Conservation (phyloP, 2,113 vertebrate species). For the Percina caprodes region DNA sequence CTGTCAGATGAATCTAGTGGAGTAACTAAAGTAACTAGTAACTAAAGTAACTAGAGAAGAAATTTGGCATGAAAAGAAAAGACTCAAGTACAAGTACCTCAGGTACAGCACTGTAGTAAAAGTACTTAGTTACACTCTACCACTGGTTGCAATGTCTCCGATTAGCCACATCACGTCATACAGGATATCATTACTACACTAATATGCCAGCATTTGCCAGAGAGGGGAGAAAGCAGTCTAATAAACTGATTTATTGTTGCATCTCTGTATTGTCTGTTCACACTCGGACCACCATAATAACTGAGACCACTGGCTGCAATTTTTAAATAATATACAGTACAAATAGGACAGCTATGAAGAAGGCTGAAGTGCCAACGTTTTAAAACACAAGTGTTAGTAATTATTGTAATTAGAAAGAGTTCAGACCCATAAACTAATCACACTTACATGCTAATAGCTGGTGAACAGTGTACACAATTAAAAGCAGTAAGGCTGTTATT, state of each 20-base stretch:
- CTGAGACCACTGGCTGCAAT: neutral
- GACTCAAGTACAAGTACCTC: no score
- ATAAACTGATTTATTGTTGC: neutral
- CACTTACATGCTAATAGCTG: neutral
- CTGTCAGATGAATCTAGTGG: no score
- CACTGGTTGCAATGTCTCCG: no score
- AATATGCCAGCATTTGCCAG: neutral
- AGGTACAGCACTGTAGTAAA: no score
- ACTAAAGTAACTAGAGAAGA: no score
- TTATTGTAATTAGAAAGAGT: neutral
- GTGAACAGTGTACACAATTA: neutral
- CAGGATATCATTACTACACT: neutral
- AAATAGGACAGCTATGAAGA: neutral
- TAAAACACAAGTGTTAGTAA: neutral
- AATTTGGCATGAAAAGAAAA: no score
- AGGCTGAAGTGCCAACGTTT: no score
- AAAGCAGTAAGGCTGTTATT: slow-evolving; percentile 7
- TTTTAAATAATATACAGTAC: neutral
- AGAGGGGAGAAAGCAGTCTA: neutral
- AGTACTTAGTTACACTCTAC: no score
- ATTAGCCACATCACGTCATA: no score
- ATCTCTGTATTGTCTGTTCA: neutral
- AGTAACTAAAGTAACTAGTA: no score
- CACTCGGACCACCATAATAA: neutral
- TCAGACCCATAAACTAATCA: neutral